These are phyloP conservation scores for Oscheius sp. DNA, from an alignment of 2,888 invertebrate genomes.

Conservation along the genomic window DNA sequence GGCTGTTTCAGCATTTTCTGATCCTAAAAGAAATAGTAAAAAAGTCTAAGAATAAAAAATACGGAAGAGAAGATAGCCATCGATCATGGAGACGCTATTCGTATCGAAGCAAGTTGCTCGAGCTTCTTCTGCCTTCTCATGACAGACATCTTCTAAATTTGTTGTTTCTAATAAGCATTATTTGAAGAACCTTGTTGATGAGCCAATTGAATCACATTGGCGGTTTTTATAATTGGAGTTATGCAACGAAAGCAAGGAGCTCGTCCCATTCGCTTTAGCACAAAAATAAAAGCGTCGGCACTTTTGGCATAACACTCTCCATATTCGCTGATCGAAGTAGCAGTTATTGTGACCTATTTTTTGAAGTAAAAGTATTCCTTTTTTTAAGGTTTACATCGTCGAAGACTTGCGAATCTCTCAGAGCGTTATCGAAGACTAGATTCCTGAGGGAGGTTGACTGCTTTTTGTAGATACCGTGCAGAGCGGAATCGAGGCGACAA, in stretches of 20 bases:
- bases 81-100: constrained; percentile 40
- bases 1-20: constrained; percentile 43
- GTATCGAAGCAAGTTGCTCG: constrained; percentile 55
- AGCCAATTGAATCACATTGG: constrained; percentile 57
- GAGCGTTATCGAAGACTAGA: constrained; percentile 10
- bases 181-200: constrained; percentile 52
- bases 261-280: constrained; percentile 57
- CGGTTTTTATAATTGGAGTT: constrained; percentile 49
- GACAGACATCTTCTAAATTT: constrained; percentile 55
- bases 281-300: constrained; percentile 56
- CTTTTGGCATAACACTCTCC: constrained; percentile 58
- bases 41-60: constrained; percentile 5
- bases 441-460: constrained; percentile 31
- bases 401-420: constrained; percentile 35
- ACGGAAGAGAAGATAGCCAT: constrained; percentile 56
- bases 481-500: constrained; percentile 42
- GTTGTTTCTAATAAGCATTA: neutral
- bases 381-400: constrained; percentile 33
- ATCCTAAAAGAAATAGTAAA: constrained; percentile 10
- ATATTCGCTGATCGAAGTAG: constrained; percentile 54
- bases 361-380: neutral
- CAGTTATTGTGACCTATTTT: constrained; percentile 39
- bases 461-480: constrained; percentile 48
- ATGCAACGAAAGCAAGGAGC: constrained; percentile 59
- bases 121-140: constrained; percentile 50